Conservation (phyloP, 2,113 vertebrate genomes). For the Rhegmatorhina hoffmannsi region DNA sequence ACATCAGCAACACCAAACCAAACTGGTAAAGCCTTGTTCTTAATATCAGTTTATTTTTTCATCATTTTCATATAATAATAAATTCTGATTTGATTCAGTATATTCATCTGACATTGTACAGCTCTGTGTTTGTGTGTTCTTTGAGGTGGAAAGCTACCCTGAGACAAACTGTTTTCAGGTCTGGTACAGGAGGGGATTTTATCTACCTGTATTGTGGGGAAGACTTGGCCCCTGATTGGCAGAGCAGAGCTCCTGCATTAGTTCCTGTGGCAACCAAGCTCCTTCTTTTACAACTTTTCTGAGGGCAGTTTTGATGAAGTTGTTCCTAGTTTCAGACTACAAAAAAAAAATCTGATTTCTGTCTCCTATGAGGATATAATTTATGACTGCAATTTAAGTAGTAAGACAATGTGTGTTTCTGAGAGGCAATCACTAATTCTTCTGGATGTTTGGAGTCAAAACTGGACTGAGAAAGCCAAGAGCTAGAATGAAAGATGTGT, state of each 20-base stretch:
- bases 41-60: background rate
- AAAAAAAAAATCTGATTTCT: background rate
- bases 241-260: background rate
- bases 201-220: background rate
- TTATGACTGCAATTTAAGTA: background rate
- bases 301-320: background rate
- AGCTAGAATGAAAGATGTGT: background rate
- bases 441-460: background rate
- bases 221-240: background rate
- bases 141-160: background rate
- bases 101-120: background rate
- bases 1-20: conserved; percentile 75
- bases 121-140: background rate
- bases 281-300: background rate
- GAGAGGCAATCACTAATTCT: background rate
- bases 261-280: background rate
- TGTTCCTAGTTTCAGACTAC: background rate
- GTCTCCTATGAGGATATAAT: rapidly evolving
- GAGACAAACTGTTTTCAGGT: background rate
- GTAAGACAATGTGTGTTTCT: background rate
- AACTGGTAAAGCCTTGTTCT: conserved; percentile 79
- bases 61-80: background rate
- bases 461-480: background rate
- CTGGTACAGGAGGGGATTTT: background rate
- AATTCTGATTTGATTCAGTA: background rate